Evolutionary conservation across 2,888 invertebrate genomes (phyloP), one percentile per base, ranked within the genome.

Genomic region (Leuctra nigra): DNA sequence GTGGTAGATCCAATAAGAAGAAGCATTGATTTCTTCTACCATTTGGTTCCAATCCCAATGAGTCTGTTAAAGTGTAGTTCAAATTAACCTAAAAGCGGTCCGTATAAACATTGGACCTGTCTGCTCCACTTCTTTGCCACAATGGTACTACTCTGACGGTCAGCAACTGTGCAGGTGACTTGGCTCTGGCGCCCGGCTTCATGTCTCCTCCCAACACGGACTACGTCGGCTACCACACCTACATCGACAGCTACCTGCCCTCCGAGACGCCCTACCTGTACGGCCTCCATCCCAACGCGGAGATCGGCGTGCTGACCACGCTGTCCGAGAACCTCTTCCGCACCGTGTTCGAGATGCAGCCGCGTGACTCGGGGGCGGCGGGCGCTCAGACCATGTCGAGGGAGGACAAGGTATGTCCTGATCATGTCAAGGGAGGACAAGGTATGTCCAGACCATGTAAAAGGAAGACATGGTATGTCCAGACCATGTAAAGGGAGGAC

Each of bases 221-320:
- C 72, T 94, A 91, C 70, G 73, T 75, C 9, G 87, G 89, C 1
- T 96, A 95, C 72, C 95, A 95, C 68, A 71, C 77, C 54, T 95
- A 94, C 70, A 85, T 96, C 44, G 93, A 94, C 67, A 89, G 92
- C 62, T 80, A 77, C 65, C 72, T 96, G 23, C 95, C 95, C 0
- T 77, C 86, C 0, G 95, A 96, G 73, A 90, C 91, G 53, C 95
- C 96, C 0, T 82, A 87, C 64, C 76, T 96, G 14, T 96, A 96
- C 67, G 95, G 95, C 0, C 75, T 96, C 18, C 95, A 96, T 73
- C 89, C 93, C 0, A 96, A 96, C 70, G 93, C 96, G 1, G 95
- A 96, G 75, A 94, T 96, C 59, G 94, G 94, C 46, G 93, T 94
- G 68, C 74, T 96, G 53, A 93, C 94, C 0, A 84, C 85, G 0